These are phyloP conservation scores for Chloroclystis v-ata DNA, from an alignment of 2,888 invertebrate genomes.

Conservation along the genomic window DNA sequence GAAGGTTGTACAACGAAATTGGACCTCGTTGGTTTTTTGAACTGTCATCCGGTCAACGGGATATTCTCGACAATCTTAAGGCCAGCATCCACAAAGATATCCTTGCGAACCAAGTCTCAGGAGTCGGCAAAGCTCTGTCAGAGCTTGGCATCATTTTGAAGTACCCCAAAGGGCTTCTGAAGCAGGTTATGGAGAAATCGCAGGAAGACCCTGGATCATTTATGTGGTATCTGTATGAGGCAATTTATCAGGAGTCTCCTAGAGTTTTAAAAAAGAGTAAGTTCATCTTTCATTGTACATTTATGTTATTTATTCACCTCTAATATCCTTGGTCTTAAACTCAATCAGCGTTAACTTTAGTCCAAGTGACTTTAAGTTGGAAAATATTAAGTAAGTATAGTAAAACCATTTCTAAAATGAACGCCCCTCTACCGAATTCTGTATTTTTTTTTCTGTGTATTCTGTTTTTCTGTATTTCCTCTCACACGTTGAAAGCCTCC, in stretches of 20 bases:
- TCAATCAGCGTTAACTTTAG: too few species aligned
- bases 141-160: constrained; percentile 57
- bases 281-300: too few species aligned
- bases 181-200: constrained; percentile 52
- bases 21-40: constrained; percentile 65
- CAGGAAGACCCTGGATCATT: constrained; percentile 62
- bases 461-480: too few species aligned
- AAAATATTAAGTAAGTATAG: too few species aligned
- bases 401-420: too few species aligned
- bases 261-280: constrained; percentile 47
- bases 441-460: too few species aligned
- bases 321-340: too few species aligned
- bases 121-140: constrained; percentile 43
- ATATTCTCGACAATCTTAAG: constrained; percentile 46
- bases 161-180: constrained; percentile 44
- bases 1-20: constrained; percentile 42
- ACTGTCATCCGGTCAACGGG: constrained; percentile 50
- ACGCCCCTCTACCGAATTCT: too few species aligned
- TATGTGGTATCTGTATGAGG: constrained; percentile 61
- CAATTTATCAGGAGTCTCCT: constrained; percentile 53
- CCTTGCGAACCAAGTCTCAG: constrained; percentile 58
- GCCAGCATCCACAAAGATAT: constrained; percentile 60
- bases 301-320: too few species aligned
- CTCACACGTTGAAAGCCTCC: too few species aligned
- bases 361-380: too few species aligned